phyloP scores from a whole-genome alignment of 2,888 invertebrate species.

The Zygaena filipendulae region DNA sequence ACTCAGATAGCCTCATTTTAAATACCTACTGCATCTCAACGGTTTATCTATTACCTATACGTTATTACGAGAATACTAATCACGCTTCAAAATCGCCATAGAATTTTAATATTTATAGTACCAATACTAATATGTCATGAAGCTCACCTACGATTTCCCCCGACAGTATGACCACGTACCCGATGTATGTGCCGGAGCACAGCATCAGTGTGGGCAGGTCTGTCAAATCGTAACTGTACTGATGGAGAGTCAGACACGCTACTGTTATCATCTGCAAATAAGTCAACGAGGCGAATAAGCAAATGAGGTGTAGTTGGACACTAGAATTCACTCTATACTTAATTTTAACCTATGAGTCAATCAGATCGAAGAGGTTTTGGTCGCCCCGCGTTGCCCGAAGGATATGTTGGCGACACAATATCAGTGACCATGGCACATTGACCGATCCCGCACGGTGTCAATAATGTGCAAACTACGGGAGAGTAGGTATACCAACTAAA shows the following conservation, averaged over 20 bases:
- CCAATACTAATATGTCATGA: background rate
- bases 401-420: no score
- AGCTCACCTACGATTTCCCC: slow-evolving; percentile 52
- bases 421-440: no score
- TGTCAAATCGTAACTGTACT: slow-evolving; percentile 55
- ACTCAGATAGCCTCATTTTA: background rate
- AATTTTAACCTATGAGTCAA: slow-evolving; percentile 1
- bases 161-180: slow-evolving; percentile 49
- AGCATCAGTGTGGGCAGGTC: slow-evolving; percentile 52
- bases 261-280: slow-evolving; percentile 37
- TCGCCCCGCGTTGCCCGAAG: no score
- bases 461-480: no score
- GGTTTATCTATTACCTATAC: background rate
- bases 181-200: slow-evolving; percentile 54
- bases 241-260: slow-evolving; percentile 47
- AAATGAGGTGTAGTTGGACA: background rate
- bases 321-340: background rate
- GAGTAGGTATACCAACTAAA: no score
- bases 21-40: background rate
- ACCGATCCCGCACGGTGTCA: no score
- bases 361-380: no score
- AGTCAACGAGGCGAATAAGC: background rate
- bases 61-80: no score
- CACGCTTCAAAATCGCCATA: no score
- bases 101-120: background rate